Percentiles rank a stretch among this genome's conserved stretches.
phyloP scores from a whole-genome alignment of 2,888 invertebrate genomes.

The Doris montereyensis region DNA sequence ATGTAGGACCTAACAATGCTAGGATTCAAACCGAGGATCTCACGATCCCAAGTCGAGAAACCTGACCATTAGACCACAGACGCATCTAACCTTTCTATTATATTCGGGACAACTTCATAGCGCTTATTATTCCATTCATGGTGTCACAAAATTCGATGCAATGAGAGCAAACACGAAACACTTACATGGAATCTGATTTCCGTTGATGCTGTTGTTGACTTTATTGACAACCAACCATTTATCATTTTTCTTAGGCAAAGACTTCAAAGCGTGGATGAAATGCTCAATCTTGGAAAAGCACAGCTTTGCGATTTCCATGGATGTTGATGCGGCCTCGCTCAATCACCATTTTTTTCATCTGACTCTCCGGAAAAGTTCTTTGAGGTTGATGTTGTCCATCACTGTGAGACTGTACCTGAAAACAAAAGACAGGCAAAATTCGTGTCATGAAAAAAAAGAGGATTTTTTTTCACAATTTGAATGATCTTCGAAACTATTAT shows the following conservation, averaged over 20 bases:
- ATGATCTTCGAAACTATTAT: too few relatives aligned
- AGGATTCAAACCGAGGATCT: too few relatives aligned
- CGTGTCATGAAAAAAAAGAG: too few relatives aligned
- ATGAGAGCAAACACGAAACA: too few relatives aligned
- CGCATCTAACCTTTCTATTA: too few relatives aligned
- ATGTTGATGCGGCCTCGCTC: constrained; percentile 84
- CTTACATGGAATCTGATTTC: constrained; percentile 90
- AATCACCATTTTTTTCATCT: constrained; percentile 74
- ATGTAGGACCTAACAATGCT: too few relatives aligned
- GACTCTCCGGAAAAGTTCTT: constrained; percentile 75
- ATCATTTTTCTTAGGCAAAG: constrained; percentile 43
- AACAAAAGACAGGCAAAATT: constrained; percentile 2
- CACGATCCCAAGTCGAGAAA: too few relatives aligned
- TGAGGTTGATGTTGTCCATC: constrained; percentile 84
- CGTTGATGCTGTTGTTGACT: constrained; percentile 89
- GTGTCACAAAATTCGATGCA: too few relatives aligned
- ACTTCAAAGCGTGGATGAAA: constrained; percentile 63
- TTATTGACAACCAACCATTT: constrained; percentile 78
- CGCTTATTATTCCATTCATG: too few relatives aligned
- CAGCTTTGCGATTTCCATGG: constrained; percentile 92
- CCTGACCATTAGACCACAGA: too few relatives aligned
- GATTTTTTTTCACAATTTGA: too few relatives aligned
- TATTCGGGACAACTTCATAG: too few relatives aligned
- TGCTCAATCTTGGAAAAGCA: constrained; percentile 85
- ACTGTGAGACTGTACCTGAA: constrained; percentile 80